phyloP scores from a whole-genome alignment of 2,888 invertebrate genomes.

The Silvanus unidentatus region DNA sequence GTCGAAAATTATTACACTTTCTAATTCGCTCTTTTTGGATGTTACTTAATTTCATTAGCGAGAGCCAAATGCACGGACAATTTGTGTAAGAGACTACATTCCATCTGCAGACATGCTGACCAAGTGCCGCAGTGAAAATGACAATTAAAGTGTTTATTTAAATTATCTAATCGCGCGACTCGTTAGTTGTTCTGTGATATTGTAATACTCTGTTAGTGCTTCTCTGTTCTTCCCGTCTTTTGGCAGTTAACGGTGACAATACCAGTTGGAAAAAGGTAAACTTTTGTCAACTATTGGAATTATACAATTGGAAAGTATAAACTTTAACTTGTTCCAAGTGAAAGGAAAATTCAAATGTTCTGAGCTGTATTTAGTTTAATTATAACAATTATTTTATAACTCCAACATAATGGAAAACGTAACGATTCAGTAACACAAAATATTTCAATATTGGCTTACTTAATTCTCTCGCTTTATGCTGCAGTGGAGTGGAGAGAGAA shows the following conservation, averaged over 20 bases:
- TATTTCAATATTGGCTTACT: too few relatives aligned
- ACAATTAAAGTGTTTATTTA: conserved; percentile 2
- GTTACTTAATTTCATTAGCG: conserved; percentile 16
- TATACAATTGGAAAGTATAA: conserved; percentile 20
- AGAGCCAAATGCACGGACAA: too few relatives aligned
- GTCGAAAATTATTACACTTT: too few relatives aligned
- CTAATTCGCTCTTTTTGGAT: conserved; percentile 18
- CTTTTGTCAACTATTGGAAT: too few relatives aligned
- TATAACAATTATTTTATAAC: conserved; percentile 6
- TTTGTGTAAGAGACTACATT: conserved; percentile 3
- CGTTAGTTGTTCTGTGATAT: background rate
- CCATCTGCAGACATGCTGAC: background rate
- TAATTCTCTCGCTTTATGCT: too few relatives aligned
- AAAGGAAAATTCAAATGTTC: conserved; percentile 19
- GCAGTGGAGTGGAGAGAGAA: too few relatives aligned
- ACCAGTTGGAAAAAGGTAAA: too few relatives aligned
- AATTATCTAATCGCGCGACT: background rate
- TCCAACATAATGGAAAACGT: background rate
- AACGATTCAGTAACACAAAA: background rate
- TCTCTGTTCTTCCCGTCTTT: too few relatives aligned
- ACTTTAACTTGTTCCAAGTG: conserved; percentile 17
- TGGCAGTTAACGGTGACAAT: too few relatives aligned
- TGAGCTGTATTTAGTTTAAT: conserved; percentile 11
- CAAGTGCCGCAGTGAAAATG: conserved; percentile 2
- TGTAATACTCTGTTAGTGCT: background rate